Base-by-base conservation (phyloP, 2,113 vertebrate genomes). In the Trinectes maculatus region DNA sequence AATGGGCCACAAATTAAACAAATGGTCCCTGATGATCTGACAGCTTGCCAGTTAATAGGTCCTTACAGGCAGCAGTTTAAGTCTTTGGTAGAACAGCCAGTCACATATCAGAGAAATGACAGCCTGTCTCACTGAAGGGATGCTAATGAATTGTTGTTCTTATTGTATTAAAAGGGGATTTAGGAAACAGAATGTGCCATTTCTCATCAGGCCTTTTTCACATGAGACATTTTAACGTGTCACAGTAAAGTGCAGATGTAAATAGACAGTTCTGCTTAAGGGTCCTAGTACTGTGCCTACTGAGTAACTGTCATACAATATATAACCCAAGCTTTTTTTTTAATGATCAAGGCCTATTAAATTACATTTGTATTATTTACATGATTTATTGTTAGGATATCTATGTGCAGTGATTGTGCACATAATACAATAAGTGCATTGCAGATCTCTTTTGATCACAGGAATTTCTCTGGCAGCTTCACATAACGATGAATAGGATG, bases 381-480 rank as follows among this genome's bases (percentile, higher is more conserved):
- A 49, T 49, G 8, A 1, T 49, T 29, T 49, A 12, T 28, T 28
- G 6, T 18, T 29, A 43, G 3, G 39, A 40, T 18, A 4, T 15
- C 18, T 18, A 16, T 8, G 2, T 19, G 0, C 18, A 43, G 19
- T 19, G 6, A 43, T 43, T 43, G 6, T 3, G 8, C 3, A 8
- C n/a, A 21, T 9, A 8, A 18, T 9, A n/a, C 24, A 39, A 16
- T 18, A 24, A 43, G 33, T 56, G 49, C 57, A 28, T 9, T 1
- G 2, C 8, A 43, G 42, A 43, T 43, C 21, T 43, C n/a, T 21
- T 60, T 29, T 2, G n/a, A 21, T 16, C 22, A 12, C 7, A n/a
- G 39, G 36, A n/a, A 29, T 72, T 63, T 61, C 4, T 57, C 31
- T 67, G 62, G 54, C 67, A 85, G 73, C 13, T 68, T 66, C 26